These are phyloP conservation scores for Pteria penguin DNA, from an alignment of 2,888 invertebrate genomes.

Conservation along the genomic window DNA sequence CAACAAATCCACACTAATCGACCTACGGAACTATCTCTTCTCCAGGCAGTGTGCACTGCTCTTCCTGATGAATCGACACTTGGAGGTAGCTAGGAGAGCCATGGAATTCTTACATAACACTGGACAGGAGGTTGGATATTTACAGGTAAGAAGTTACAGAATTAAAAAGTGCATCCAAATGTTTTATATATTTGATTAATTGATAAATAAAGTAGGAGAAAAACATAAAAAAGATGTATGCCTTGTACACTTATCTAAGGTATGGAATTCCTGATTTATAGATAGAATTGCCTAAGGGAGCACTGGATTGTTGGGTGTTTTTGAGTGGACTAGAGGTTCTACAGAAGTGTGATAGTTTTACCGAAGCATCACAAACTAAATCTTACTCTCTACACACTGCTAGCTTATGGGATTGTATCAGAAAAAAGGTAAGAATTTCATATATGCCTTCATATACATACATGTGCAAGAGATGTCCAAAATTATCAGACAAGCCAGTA, in stretches of 20 bases:
- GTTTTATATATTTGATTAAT: background rate
- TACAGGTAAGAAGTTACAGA: constrained; percentile 87
- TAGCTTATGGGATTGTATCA: constrained; percentile 91
- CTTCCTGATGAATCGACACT: constrained; percentile 84
- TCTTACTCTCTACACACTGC: constrained; percentile 92
- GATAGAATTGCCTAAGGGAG: constrained; percentile 88
- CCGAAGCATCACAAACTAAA: constrained; percentile 81
- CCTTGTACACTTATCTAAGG: no score
- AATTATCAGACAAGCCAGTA: no score
- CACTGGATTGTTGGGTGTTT: constrained; percentile 95
- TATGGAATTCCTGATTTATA: constrained; percentile 47
- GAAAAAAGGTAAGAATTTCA: constrained; percentile 90
- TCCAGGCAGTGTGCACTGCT: constrained; percentile 93
- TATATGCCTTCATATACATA: no score
- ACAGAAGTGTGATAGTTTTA: constrained; percentile 84
- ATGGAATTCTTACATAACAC: constrained; percentile 94
- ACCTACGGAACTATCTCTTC: constrained; percentile 95
- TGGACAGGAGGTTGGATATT: constrained; percentile 89
- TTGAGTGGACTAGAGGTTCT: constrained; percentile 94
- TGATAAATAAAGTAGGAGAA: background rate
- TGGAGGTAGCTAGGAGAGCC: constrained; percentile 94
- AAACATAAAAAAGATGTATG: no score
- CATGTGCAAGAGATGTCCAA: no score
- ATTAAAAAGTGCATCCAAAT: no score
- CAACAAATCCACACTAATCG: constrained; percentile 87